Percentiles rank a stretch among this genome's conserved stretches.
Evolutionary conservation across 2,113 vertebrate genomes (phyloP).

Genomic region (Eulacestoma nigropectus): DNA sequence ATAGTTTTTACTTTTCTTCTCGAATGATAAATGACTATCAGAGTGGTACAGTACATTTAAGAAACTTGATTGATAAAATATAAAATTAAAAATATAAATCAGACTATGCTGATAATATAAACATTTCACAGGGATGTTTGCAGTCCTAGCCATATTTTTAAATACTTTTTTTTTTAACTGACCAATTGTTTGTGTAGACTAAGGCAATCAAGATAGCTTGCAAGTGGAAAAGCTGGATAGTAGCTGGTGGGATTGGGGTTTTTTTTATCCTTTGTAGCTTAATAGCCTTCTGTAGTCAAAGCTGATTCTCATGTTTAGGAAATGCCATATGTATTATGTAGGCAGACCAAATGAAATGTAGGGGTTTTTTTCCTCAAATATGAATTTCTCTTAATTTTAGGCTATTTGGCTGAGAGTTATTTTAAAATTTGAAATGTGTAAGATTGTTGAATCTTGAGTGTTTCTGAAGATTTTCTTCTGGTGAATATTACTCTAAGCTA

Average conservation of each 20-base stretch:
- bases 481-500: neutral
- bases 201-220: neutral
- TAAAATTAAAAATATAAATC: neutral
- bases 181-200: neutral
- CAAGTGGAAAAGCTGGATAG: neutral
- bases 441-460: neutral
- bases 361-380: neutral
- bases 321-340: neutral
- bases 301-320: neutral
- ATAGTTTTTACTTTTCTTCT: neutral
- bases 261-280: neutral
- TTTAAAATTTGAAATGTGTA: neutral
- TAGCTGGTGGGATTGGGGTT: neutral
- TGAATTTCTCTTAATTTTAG: neutral
- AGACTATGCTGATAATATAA: neutral
- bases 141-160: neutral
- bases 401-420: neutral
- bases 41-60: neutral
- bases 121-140: neutral
- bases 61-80: neutral
- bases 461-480: neutral
- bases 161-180: neutral
- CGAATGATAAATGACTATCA: neutral
- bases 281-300: neutral
- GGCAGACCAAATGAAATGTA: neutral